Evolutionary conservation across 2,797 vertebrate species (phyloP).

Genomic region (Acrossocheilus fasciatus): DNA sequence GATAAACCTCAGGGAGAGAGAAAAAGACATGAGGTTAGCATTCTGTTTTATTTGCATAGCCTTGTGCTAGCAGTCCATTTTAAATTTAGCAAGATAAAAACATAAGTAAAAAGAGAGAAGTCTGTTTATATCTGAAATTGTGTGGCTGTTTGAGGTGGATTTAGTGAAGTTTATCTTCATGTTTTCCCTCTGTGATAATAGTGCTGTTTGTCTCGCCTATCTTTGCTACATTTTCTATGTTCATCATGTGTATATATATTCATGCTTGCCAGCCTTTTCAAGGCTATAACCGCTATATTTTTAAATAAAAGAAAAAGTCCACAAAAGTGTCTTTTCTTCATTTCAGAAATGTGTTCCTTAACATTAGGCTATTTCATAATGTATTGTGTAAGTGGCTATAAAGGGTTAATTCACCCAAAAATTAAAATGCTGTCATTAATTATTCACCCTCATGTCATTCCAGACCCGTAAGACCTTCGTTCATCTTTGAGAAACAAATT

Average conservation of each 20-base stretch:
- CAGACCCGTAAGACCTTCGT: background rate
- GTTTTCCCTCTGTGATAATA: conserved; percentile 54
- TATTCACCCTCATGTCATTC: background rate
- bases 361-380: background rate
- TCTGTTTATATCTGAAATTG: conserved; percentile 25
- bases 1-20: conserved; percentile 27
- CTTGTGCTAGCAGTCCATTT: conserved; percentile 10
- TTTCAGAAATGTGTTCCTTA: background rate
- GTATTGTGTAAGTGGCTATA: background rate
- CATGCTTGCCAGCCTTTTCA: conserved; percentile 50
- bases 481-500: too few species aligned
- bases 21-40: conserved; percentile 20
- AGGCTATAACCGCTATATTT: conserved; percentile 81
- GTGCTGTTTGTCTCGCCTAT: conserved; percentile 61
- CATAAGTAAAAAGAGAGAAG: conserved; percentile 4
- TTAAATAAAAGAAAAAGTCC: conserved; percentile 78
- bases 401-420: background rate
- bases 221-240: conserved; percentile 58
- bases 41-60: conserved; percentile 30
- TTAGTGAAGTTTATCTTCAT: conserved; percentile 4
- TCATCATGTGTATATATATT: conserved; percentile 67
- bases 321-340: conserved; percentile 8
- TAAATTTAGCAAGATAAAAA: conserved; percentile 21
- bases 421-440: background rate
- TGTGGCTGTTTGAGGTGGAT: conserved; percentile 16